phyloP scores from a whole-genome alignment of 2,797 vertebrate species.

The Argentina silus region DNA sequence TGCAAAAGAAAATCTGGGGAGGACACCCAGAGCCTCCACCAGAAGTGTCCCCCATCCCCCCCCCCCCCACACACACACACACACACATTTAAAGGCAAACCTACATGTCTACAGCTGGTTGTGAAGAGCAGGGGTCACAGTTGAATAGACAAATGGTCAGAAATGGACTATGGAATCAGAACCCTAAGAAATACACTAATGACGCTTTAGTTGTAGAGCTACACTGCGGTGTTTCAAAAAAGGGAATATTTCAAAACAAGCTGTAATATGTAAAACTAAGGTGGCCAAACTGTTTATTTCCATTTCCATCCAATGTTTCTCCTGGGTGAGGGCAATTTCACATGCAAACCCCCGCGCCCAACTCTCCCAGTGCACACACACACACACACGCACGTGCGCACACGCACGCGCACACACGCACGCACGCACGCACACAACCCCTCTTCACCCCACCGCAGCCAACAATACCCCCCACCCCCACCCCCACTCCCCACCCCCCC shows the following conservation, averaged over 20 bases:
- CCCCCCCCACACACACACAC: too few species aligned
- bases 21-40: too few species aligned
- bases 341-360: constrained; percentile 42
- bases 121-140: background rate
- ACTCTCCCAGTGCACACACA: background rate
- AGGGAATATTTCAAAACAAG: constrained; percentile 46
- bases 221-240: background rate
- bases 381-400: too few species aligned
- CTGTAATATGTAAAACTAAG: constrained; percentile 44
- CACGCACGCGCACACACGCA: too few species aligned
- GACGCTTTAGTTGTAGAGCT: too few species aligned
- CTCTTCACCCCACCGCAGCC: background rate
- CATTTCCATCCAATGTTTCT: constrained; percentile 51
- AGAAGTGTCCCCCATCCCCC: too few species aligned
- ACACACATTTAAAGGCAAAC: too few species aligned
- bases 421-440: background rate
- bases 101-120: background rate
- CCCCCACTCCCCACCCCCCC: constrained; percentile 68
- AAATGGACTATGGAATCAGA: background rate
- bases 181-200: background rate
- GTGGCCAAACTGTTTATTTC: constrained; percentile 56
- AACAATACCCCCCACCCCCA: constrained; percentile 43
- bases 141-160: constrained; percentile 1
- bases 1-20: too few species aligned
- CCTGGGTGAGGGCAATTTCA: constrained; percentile 59